phyloP scores from a whole-genome alignment of 2,113 vertebrate species.

The Saiga tatarica region DNA sequence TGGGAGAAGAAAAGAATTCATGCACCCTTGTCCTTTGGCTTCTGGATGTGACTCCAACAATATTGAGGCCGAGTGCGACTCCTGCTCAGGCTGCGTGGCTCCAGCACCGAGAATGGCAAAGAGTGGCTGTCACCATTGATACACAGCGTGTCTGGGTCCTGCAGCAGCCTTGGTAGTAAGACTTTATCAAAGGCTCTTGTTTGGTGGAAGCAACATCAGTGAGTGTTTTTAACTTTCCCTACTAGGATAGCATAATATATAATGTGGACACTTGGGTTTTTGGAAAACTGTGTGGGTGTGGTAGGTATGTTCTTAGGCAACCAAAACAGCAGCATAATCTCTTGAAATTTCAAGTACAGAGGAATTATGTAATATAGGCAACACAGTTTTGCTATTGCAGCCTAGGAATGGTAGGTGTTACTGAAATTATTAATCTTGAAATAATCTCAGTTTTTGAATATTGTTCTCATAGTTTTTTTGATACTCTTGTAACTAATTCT shows the following conservation, averaged over 20 bases:
- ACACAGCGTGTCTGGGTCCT: neutral
- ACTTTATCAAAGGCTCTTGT: neutral
- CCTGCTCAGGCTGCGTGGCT: neutral
- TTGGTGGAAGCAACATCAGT: neutral
- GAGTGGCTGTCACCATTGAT: neutral
- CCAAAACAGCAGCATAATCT: neutral
- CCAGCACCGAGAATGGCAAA: no score
- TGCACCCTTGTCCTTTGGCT: neutral
- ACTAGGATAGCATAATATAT: accelerated
- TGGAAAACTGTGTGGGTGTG: accelerated
- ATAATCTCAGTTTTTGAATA: neutral
- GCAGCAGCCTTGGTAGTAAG: neutral
- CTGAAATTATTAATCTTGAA: neutral
- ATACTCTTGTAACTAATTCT: neutral
- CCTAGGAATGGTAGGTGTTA: neutral
- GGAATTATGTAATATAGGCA: neutral
- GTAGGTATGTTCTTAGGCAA: neutral
- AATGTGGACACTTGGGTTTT: neutral
- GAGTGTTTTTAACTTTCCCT: neutral
- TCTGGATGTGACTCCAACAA: neutral
- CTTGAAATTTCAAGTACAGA: neutral
- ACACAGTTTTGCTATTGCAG: neutral
- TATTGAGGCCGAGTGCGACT: neutral
- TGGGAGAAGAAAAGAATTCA: neutral
- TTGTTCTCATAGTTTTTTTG: neutral